Conservation (phyloP, 2,888 invertebrate species). For the Calliopum simillimum region DNA sequence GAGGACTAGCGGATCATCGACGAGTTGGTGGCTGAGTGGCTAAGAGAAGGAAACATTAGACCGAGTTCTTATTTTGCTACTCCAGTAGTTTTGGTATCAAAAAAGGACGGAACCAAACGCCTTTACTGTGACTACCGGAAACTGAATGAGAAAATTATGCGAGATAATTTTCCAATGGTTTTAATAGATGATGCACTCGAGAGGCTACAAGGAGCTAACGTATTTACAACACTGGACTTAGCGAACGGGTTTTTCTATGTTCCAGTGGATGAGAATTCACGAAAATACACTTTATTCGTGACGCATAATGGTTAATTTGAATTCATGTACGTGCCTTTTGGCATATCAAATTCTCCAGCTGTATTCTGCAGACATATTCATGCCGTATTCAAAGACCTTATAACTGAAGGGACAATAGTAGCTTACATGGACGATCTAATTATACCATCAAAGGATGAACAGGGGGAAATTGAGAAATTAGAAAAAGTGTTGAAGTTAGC, state of each 20-base stretch:
- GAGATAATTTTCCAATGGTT: conserved; percentile 38
- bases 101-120: no score
- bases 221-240: conserved; percentile 43
- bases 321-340: conserved; percentile 39
- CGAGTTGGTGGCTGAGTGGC: no score
- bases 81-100: conserved; percentile 40
- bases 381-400: conserved; percentile 12
- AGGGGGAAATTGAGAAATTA: conserved; percentile 29
- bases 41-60: no score
- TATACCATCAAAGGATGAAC: no score
- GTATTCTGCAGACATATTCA: conserved; percentile 34
- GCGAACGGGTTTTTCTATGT: conserved; percentile 59
- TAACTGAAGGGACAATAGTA: conserved; percentile 25
- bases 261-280: conserved; percentile 29
- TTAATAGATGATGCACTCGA: conserved; percentile 40
- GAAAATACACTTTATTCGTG: conserved; percentile 41
- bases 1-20: no score
- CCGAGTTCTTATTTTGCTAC: no score
- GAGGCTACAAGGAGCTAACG: conserved; percentile 38
- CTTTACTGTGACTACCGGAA: conserved; percentile 40
- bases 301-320: conserved; percentile 40
- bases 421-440: conserved; percentile 40
- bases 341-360: conserved; percentile 23
- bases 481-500: conserved; percentile 13
- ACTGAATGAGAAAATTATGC: conserved; percentile 36